Conservation (phyloP, 1,140 invertebrate species). For the Ooceraea biroi region DNA sequence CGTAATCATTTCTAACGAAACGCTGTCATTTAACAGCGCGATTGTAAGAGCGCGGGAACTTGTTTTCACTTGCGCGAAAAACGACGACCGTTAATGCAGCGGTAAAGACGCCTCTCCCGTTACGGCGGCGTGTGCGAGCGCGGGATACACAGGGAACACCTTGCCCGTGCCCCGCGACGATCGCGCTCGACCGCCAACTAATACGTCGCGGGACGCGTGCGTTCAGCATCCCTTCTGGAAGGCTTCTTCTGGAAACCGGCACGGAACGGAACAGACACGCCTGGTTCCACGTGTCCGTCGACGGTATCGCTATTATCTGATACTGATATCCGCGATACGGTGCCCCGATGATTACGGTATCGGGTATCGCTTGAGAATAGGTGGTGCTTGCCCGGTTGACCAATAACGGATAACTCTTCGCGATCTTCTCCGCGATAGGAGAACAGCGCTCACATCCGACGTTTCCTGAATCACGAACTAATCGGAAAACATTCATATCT, state of each 20-base stretch:
- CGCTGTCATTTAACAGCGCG: constrained; percentile 84
- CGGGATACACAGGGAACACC: constrained; percentile 74
- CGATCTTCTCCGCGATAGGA: too few relatives aligned
- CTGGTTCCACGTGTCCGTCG: constrained; percentile 26
- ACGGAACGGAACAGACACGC: constrained; percentile 5
- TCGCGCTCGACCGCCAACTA: constrained; percentile 10
- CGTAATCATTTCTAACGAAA: constrained; percentile 86
- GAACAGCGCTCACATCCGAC: too few relatives aligned
- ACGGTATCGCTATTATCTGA: too few relatives aligned
- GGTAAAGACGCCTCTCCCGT: constrained; percentile 87
- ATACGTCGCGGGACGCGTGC: constrained; percentile 33
- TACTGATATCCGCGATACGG: too few relatives aligned
- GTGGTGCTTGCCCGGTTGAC: too few relatives aligned
- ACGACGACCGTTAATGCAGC: constrained; percentile 86
- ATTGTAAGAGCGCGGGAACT: constrained; percentile 83
- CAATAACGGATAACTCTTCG: too few relatives aligned
- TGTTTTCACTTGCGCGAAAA: constrained; percentile 86
- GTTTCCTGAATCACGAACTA: too few relatives aligned
- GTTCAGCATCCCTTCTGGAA: constrained; percentile 23
- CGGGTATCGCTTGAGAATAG: too few relatives aligned
- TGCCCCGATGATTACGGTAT: too few relatives aligned
- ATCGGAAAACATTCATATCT: too few relatives aligned
- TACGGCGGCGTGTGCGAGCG: constrained; percentile 79
- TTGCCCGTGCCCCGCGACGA: constrained; percentile 59
- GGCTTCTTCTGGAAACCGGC: constrained; percentile 56